These are phyloP conservation scores for Lutraria lutraria DNA, from an alignment of 2,888 invertebrate genomes.

Conservation along the genomic window DNA sequence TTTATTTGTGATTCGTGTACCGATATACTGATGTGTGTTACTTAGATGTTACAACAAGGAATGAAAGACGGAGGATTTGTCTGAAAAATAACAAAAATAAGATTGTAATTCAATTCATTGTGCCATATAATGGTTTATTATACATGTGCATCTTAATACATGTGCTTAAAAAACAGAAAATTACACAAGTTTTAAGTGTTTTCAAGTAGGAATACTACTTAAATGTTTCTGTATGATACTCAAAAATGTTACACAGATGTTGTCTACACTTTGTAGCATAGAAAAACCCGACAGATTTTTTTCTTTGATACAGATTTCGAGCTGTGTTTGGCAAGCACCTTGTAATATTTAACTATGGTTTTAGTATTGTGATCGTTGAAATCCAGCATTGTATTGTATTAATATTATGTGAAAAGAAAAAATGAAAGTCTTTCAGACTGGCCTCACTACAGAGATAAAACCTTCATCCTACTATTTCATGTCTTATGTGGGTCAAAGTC, in stretches of 20 bases:
- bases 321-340: not conserved
- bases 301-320: not conserved
- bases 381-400: not conserved
- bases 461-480: not conserved
- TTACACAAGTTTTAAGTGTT: not conserved
- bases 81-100: not conserved
- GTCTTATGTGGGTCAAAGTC: not conserved
- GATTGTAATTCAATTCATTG: not conserved
- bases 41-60: not conserved
- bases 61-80: not conserved
- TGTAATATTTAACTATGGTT: not conserved
- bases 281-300: not conserved
- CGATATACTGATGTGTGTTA: not conserved
- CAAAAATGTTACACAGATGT: not conserved
- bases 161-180: not conserved
- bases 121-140: constrained; percentile 1
- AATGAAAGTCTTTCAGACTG: constrained; percentile 2
- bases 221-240: not conserved
- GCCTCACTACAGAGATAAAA: not conserved
- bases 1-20: not conserved
- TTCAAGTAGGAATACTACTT: not conserved
- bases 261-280: not conserved
- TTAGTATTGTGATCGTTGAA: constrained; percentile 19
- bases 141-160: not conserved
- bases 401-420: not conserved